Percentiles rank a stretch among this genome's conserved stretches.
These are phyloP conservation scores for Osmerus mordax DNA, from an alignment of 2,113 vertebrate genomes.

Conservation along the genomic window DNA sequence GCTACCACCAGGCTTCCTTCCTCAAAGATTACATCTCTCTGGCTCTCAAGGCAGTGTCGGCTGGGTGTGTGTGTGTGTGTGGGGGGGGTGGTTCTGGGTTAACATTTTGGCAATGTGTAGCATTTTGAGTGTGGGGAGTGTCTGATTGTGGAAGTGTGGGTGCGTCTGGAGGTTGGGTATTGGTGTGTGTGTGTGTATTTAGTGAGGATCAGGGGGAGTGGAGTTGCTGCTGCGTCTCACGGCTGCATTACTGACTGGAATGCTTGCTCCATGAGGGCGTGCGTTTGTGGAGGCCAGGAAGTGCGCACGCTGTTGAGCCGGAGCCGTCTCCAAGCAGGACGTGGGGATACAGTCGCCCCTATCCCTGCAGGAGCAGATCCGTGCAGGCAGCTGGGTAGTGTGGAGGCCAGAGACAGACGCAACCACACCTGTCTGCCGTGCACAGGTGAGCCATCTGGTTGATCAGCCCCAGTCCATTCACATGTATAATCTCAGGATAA, in stretches of 20 bases:
- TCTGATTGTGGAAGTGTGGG: constrained; percentile 28
- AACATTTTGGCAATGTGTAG: constrained; percentile 57
- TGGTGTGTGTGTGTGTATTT: constrained; percentile 1
- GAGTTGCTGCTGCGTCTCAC: constrained; percentile 46
- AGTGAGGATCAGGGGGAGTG: neutral
- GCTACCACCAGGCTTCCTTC: too few relatives aligned
- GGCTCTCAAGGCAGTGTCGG: too few relatives aligned
- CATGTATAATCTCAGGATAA: constrained; percentile 24
- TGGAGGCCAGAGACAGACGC: constrained; percentile 21
- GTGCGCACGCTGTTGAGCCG: constrained; percentile 47
- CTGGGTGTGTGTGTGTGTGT: too few relatives aligned
- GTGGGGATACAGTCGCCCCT: constrained; percentile 54
- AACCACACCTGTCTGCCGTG: constrained; percentile 63
- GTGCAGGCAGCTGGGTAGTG: constrained; percentile 28
- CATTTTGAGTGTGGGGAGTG: constrained; percentile 60
- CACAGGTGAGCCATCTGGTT: constrained; percentile 55
- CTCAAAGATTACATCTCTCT: too few relatives aligned
- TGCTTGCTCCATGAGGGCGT: constrained; percentile 64
- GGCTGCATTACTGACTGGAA: constrained; percentile 67
- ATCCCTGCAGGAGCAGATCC: constrained; percentile 45
- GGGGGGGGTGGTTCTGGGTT: constrained; percentile 46
- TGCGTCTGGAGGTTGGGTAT: constrained; percentile 10
- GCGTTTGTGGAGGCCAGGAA: constrained; percentile 55
- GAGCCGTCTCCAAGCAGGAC: constrained; percentile 35
- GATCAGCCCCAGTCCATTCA: constrained; percentile 24